Conservation (phyloP, 2,797 vertebrate genomes). For the Megalops cyprinoides region DNA sequence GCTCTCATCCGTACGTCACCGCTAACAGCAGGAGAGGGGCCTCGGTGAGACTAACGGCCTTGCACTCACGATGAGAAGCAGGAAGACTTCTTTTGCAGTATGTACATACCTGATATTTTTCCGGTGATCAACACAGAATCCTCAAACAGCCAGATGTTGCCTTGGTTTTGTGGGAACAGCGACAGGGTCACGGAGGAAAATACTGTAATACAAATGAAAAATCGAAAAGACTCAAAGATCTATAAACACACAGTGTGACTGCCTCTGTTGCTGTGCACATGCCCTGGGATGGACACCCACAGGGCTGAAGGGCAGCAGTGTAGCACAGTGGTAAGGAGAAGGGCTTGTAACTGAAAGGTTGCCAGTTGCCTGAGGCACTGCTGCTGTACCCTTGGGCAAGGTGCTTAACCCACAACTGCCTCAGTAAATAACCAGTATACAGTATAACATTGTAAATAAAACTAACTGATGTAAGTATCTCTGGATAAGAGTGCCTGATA, state of each 20-base stretch:
- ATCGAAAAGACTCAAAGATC: neutral
- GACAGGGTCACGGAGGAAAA: constrained; percentile 87
- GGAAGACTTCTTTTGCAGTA: neutral
- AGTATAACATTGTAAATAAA: too few relatives aligned
- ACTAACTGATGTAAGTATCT: too few relatives aligned
- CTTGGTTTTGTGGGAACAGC: constrained; percentile 81
- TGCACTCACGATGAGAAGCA: neutral
- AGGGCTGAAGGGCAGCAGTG: too few relatives aligned
- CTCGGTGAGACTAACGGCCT: neutral
- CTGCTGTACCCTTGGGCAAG: too few relatives aligned
- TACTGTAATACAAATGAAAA: constrained; percentile 68
- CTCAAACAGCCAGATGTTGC: constrained; percentile 91
- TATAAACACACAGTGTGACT: neutral
- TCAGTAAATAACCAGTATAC: too few relatives aligned
- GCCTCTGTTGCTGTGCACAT: neutral
- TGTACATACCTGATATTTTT: constrained; percentile 78
- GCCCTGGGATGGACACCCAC: neutral
- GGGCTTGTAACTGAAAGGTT: too few relatives aligned
- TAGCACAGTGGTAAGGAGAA: too few relatives aligned
- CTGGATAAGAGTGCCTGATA: too few relatives aligned
- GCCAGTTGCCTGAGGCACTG: too few relatives aligned
- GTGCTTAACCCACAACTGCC: too few relatives aligned
- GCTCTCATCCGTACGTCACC: neutral
- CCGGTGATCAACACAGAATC: constrained; percentile 85
- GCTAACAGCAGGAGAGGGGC: neutral